A percentile compares a stretch with the other conserved stretches of the same genome.
Evolutionary conservation across 2,797 vertebrate genomes (phyloP).

Genomic region (Holocentrus rufus): DNA sequence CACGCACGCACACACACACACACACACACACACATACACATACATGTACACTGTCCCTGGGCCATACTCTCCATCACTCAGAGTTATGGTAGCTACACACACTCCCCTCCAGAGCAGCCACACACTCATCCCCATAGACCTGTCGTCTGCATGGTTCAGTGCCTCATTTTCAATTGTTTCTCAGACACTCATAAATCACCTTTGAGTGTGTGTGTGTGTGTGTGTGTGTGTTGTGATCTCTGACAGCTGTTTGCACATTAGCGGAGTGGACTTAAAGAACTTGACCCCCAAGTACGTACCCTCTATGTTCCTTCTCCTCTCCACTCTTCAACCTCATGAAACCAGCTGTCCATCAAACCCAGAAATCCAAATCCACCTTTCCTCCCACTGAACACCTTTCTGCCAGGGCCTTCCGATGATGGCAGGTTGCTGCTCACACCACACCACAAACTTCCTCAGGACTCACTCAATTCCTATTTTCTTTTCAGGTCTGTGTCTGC

Average conservation of each 20-base stretch:
- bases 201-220: conserved; percentile 37
- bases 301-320: conserved; percentile 47
- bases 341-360: too few relatives aligned
- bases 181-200: conserved; percentile 73
- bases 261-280: conserved; percentile 31
- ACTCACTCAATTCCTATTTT: background rate
- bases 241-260: conserved; percentile 60
- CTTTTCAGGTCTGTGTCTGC: background rate
- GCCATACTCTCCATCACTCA: conserved; percentile 58
- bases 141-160: conserved; percentile 68
- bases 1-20: background rate
- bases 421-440: background rate
- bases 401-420: background rate
- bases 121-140: conserved; percentile 64
- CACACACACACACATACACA: background rate
- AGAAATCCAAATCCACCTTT: background rate
- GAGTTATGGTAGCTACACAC: conserved; percentile 57
- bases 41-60: conserved; percentile 30
- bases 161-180: conserved; percentile 77
- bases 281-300: conserved; percentile 46
- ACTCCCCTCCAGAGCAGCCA: conserved; percentile 51
- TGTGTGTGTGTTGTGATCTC: conserved; percentile 33
- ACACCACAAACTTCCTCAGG: background rate
- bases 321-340: background rate
- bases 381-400: background rate